Conservation (phyloP, 2,888 invertebrate species). For the Carabus problematicus region DNA sequence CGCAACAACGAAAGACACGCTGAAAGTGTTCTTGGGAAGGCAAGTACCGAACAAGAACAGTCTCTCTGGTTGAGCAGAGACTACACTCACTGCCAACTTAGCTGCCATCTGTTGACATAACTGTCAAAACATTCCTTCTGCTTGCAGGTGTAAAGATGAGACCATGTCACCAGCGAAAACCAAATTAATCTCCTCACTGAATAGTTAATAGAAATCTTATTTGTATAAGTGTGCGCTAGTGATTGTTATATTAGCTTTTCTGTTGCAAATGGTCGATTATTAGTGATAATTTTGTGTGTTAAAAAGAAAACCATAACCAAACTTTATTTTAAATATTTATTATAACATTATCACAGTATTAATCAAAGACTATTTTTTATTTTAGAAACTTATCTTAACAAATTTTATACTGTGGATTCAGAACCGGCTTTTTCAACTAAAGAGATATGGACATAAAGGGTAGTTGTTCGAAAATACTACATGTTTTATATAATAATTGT, state of each 20-base stretch:
- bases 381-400: too few species aligned
- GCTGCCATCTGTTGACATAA: constrained; percentile 7
- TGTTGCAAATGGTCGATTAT: not conserved
- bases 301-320: too few species aligned
- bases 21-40: constrained; percentile 63
- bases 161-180: constrained; percentile 19
- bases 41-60: constrained; percentile 50
- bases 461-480: too few species aligned
- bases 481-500: too few species aligned
- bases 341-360: too few species aligned
- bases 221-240: not conserved
- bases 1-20: constrained; percentile 59
- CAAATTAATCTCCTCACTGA: constrained; percentile 26
- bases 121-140: constrained; percentile 12
- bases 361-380: too few species aligned
- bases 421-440: too few species aligned
- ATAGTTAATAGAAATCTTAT: constrained; percentile 31
- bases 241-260: too few species aligned
- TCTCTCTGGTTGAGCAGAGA: not conserved
- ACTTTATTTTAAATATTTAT: too few species aligned
- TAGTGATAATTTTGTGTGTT: not conserved
- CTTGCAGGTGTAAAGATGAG: constrained; percentile 30
- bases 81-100: not conserved
- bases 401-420: too few species aligned
- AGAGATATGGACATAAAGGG: too few species aligned